Evolutionary conservation across 2,888 invertebrate species (phyloP).

Genomic region (Ochropleura plecta): DNA sequence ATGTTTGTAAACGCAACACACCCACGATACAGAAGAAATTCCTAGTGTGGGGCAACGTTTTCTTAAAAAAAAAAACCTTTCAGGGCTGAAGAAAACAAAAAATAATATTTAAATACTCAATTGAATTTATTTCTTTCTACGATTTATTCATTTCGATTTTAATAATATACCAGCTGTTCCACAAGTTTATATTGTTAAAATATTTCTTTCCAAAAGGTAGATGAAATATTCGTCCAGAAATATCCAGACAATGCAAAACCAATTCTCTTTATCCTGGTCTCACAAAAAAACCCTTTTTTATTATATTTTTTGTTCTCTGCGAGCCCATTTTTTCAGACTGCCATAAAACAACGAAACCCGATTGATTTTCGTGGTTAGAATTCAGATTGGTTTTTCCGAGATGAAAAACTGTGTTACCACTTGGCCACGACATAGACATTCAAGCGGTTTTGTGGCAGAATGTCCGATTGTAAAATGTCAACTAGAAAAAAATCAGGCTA

Average conservation of each 20-base stretch:
- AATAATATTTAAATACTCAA: neutral
- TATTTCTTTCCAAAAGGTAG: neutral
- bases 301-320: conserved; percentile 19
- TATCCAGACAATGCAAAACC: conserved; percentile 8
- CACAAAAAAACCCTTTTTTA: conserved; percentile 25
- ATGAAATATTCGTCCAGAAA: neutral
- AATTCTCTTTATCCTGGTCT: conserved; percentile 16
- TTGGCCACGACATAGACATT: neutral
- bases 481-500: too few species aligned
- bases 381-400: conserved; percentile 53
- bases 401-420: conserved; percentile 41
- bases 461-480: neutral
- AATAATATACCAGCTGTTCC: neutral
- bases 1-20: too few species aligned
- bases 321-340: conserved; percentile 39
- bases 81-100: neutral
- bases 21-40: too few species aligned
- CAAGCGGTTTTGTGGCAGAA: neutral
- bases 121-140: neutral
- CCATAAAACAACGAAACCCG: conserved; percentile 37
- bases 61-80: too few species aligned
- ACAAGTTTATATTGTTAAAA: neutral
- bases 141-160: neutral
- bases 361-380: conserved; percentile 62
- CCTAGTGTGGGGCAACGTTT: too few species aligned